Evolutionary conservation across 2,888 invertebrate genomes (phyloP).

Genomic region (Xestia ashworthii): DNA sequence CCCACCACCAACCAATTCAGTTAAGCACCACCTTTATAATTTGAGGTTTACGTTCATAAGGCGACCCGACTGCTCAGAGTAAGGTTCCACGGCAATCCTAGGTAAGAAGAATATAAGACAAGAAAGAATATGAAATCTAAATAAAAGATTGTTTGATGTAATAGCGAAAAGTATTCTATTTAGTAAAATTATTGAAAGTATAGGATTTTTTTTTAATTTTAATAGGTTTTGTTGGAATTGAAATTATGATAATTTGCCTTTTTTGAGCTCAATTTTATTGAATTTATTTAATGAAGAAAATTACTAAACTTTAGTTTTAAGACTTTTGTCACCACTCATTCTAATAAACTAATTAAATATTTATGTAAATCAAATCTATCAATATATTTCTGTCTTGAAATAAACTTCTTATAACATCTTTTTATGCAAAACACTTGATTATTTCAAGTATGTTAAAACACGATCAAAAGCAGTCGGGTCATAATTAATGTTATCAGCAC

Average conservation of each 20-base stretch:
- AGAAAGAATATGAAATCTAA: constrained; percentile 23
- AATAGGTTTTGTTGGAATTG: constrained; percentile 64
- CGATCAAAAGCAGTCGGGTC: constrained; percentile 65
- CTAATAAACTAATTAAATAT: constrained; percentile 18
- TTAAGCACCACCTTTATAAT: constrained; percentile 75
- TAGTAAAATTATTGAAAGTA: constrained; percentile 64
- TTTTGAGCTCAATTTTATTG: constrained; percentile 63
- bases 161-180: constrained; percentile 54
- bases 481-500: constrained; percentile 37
- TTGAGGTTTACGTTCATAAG: constrained; percentile 66
- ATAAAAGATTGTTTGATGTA: constrained; percentile 47
- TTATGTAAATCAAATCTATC: constrained; percentile 31
- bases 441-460: constrained; percentile 36
- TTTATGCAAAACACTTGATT: constrained; percentile 35
- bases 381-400: constrained; percentile 36
- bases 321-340: constrained; percentile 46
- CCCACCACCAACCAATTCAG: constrained; percentile 87
- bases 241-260: constrained; percentile 59
- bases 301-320: constrained; percentile 57
- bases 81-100: constrained; percentile 7
- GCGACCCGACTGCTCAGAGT: constrained; percentile 63
- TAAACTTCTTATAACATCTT: constrained; percentile 29
- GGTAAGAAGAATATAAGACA: constrained; percentile 33
- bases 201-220: constrained; percentile 28
- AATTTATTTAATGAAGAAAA: constrained; percentile 54